Conservation (phyloP, 2,113 vertebrate genomes). For the Ammodytes marinus region DNA sequence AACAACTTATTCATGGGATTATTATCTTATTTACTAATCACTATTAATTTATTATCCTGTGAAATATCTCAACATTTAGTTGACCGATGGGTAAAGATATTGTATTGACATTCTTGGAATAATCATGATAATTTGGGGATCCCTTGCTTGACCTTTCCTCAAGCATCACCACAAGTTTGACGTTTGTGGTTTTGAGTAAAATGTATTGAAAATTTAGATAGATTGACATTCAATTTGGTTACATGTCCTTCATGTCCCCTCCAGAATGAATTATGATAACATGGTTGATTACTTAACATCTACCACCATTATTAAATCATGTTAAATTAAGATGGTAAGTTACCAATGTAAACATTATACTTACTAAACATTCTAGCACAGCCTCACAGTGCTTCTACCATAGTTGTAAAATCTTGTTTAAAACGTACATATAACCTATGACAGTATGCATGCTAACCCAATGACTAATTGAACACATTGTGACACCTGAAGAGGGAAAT, state of each 20-base stretch:
- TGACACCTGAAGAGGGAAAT: slow-evolving; percentile 21
- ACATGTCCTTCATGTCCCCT: not conserved
- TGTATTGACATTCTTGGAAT: not conserved
- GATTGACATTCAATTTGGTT: not conserved
- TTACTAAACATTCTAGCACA: not conserved
- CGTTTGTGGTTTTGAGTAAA: not conserved
- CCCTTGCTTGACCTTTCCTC: not conserved
- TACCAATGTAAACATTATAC: not conserved
- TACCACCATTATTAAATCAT: not conserved
- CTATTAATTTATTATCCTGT: too few species aligned
- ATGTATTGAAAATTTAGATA: not conserved
- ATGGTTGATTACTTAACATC: not conserved
- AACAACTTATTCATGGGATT: not conserved
- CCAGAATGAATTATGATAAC: not conserved
- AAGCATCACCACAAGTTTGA: not conserved
- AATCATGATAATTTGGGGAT: not conserved
- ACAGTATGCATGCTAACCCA: not conserved
- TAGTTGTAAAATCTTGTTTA: not conserved
- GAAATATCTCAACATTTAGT: not conserved
- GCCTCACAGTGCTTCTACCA: not conserved
- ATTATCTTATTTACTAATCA: not conserved
- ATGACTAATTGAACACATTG: not conserved
- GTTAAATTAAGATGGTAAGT: not conserved
- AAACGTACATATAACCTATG: not conserved
- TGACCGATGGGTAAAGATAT: not conserved